Evolutionary conservation across 2,113 vertebrate genomes (phyloP).

Genomic region (Romanogobio albipinnatus): DNA sequence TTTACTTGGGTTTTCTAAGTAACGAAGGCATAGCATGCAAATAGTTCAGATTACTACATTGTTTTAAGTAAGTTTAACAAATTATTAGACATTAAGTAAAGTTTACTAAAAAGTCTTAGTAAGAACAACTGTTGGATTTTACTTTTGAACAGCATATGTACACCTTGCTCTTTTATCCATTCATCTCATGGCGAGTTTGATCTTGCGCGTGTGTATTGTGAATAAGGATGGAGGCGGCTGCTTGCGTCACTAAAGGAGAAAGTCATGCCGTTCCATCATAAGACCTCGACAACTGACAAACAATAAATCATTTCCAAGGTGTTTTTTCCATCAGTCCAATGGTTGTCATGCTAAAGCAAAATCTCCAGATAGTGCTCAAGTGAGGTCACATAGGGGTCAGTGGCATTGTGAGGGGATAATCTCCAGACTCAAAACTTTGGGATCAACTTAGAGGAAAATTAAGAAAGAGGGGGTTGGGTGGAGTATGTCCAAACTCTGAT

Average conservation of each 20-base stretch:
- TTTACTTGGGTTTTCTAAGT: no score
- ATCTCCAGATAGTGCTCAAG: background rate
- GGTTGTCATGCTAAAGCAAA: background rate
- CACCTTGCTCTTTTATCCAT: no score
- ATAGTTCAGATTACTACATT: no score
- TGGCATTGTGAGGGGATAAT: conserved; percentile 25
- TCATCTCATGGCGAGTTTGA: background rate
- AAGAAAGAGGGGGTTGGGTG: background rate
- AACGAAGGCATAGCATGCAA: no score
- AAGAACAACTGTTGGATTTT: no score
- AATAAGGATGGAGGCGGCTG: background rate
- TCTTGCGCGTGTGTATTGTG: background rate
- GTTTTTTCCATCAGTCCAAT: background rate
- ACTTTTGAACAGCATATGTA: no score
- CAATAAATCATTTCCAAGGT: background rate
- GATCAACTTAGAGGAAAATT: background rate
- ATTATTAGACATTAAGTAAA: no score
- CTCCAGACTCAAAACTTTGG: background rate
- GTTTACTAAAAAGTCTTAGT: no score
- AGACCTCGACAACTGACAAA: background rate
- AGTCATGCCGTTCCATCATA: background rate
- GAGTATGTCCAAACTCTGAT: conserved; percentile 26
- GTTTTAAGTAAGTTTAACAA: no score
- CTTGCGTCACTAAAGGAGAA: conserved; percentile 17
- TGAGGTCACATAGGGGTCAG: conserved; percentile 7